Base-by-base conservation (phyloP, 2,888 invertebrate genomes). In the Pammene aurita region DNA sequence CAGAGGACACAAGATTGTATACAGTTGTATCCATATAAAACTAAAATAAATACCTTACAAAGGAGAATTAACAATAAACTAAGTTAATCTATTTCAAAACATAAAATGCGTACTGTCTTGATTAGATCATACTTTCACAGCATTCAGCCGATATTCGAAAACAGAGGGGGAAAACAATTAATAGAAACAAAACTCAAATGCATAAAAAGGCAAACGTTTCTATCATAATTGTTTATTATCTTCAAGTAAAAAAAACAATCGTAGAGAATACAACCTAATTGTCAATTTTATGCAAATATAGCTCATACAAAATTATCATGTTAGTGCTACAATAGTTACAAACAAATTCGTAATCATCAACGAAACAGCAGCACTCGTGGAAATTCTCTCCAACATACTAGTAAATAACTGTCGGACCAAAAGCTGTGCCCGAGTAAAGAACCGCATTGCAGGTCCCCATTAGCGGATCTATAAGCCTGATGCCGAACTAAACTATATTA, bases 31-130 rank as follows among this genome's bases (percentile, higher is more conserved):
- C 92, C 92, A 85, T 87, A 86, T 84, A 84, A 87, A 84, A 88
- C 92, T 92, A 91, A 92, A 92, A 92, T 92, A 92, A 92, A 92
- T 92, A 92, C 86, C 92, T 92, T 92, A 91, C 80, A 80, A 54
- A 85, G 88, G 87, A 89, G 75, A 85, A 84, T 86, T 88, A 90
- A 89, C 85, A 86, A 87, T 88, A 88, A 79, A 82, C 86, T 89
- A 87, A 85, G 82, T 84, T 85, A 87, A 80, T 78, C 81, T 87
- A 87, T 79, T 74, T 78, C 79, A 80, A 83, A 80, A 83, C 89
- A 82, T 82, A 85, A 90, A 89, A 90, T 89, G 89, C 89, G 84
- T 82, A 81, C 83, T 83, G 87, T 85, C 81, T 81, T 77, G 78
- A 69, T 72, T 72, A 75, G 73, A 71, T 69, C 66, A 75, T 72